A percentile compares a stretch with the other conserved stretches of the same genome.
Evolutionary conservation across 2,888 invertebrate species (phyloP).

Genomic region (Scaptomyza caliginosa): DNA sequence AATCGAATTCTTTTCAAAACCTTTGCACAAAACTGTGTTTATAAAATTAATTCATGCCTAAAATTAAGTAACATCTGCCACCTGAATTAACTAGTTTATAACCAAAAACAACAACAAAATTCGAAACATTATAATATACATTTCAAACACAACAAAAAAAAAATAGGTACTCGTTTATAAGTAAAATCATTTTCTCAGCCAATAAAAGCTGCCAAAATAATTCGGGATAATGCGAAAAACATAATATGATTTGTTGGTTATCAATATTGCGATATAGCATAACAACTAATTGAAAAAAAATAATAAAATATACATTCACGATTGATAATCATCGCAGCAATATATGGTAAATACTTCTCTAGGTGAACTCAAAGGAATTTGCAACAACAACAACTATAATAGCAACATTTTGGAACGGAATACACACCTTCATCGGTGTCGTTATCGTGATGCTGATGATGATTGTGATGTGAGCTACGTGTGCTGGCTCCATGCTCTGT

Average conservation of each 20-base stretch:
- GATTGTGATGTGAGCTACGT: constrained; percentile 54
- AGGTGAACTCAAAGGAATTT: constrained; percentile 22
- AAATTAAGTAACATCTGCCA: constrained; percentile 35
- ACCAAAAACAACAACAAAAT: constrained; percentile 17
- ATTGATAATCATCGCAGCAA: not conserved
- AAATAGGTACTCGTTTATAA: not conserved
- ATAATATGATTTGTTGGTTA: not conserved
- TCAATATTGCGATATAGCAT: not conserved
- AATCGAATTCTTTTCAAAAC: constrained; percentile 1
- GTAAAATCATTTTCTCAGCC: not conserved
- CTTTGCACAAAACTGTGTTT: not conserved
- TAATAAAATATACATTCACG: not conserved
- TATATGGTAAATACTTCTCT: not conserved
- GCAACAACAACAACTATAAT: constrained; percentile 45
- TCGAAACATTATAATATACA: not conserved
- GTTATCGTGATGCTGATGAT: constrained; percentile 68
- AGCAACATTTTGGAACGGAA: constrained; percentile 24
- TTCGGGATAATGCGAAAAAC: not conserved
- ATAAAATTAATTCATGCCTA: constrained; percentile 14
- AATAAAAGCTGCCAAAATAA: not conserved
- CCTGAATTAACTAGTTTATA: constrained; percentile 20
- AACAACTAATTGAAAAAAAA: not conserved
- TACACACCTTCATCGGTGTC: constrained; percentile 82
- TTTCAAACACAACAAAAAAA: too few relatives aligned
- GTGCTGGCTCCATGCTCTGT: constrained; percentile 79